Conservation (phyloP, 1,140 invertebrate genomes). For the Cydia splendana region DNA sequence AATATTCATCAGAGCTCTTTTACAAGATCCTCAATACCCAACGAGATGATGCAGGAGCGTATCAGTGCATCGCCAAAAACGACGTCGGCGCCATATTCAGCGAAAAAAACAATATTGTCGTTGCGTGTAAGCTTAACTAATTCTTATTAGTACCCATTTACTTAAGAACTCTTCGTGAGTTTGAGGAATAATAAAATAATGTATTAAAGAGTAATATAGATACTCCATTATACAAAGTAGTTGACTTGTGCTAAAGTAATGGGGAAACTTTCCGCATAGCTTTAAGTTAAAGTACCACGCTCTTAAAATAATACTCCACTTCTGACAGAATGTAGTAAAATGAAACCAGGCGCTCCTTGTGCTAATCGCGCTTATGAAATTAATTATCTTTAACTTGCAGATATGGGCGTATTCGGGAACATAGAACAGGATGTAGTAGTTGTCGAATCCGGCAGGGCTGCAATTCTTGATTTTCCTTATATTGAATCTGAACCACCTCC, state of each 20-base stretch:
- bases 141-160: slow-evolving; percentile 37
- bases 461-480: slow-evolving; percentile 88
- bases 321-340: slow-evolving; percentile 24
- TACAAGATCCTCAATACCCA: slow-evolving; percentile 90
- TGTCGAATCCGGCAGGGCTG: slow-evolving; percentile 89
- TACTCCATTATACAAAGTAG: slow-evolving; percentile 24
- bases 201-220: not conserved
- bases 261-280: not conserved
- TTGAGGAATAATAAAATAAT: not conserved
- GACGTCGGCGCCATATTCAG: slow-evolving; percentile 94
- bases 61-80: slow-evolving; percentile 94
- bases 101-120: slow-evolving; percentile 90
- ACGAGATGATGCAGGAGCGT: slow-evolving; percentile 90
- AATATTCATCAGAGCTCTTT: slow-evolving; percentile 88
- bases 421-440: slow-evolving; percentile 83
- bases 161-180: slow-evolving; percentile 1
- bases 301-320: slow-evolving; percentile 15
- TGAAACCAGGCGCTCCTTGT: slow-evolving; percentile 37
- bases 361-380: slow-evolving; percentile 15
- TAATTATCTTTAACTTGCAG: slow-evolving; percentile 73
- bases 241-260: slow-evolving; percentile 27
- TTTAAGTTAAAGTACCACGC: slow-evolving; percentile 35
- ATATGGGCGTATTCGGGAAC: slow-evolving; percentile 91
- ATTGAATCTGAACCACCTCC: slow-evolving; percentile 92
- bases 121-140: slow-evolving; percentile 89